Evolutionary conservation across 2,113 vertebrate species (phyloP), one percentile per base, ranked within the genome.

Genomic region (Elephantulus edwardii): DNA sequence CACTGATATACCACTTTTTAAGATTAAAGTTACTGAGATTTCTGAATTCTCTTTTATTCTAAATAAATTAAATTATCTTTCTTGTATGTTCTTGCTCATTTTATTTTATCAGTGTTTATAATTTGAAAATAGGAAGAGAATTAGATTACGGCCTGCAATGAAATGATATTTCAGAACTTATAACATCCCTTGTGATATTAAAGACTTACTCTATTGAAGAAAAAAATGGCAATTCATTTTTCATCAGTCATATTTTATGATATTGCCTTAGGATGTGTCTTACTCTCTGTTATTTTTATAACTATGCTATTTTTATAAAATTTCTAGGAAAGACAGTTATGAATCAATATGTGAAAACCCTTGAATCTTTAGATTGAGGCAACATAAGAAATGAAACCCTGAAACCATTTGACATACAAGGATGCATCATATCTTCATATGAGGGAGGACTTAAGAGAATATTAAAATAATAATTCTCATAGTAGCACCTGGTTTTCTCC

Each of bases 81-180:
- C 82, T 91, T 96, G 68, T 90, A 88, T 22, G 83, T 42, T 85
- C 46, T 70, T 88, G 76, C n/a, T 93, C 80, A 87, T 94, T 93
- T 93, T 93, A 86, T 96, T 95, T 94, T 62, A 87, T 93, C 83
- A 86, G 40, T 90, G 86, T 88, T 78, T 92, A 54, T 92, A 93
- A 95, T 95, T 90, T 95, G 93, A 92, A 94, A 96, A 94, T 71
- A 89, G 81, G 83, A 91, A 94, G 38, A 30, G 93, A 93, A 96
- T 95, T 93, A 84, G 88, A 95, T 96, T 96, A 95, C 20, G 81
- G 48, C 64, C 28, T 56, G 26, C 76, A 81, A 92, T 72, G 68
- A 86, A 60, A 93, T 86, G 82, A 76, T 91, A 66, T 93, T 95
- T 86, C 10, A 40, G 66, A 68, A 68, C 92, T 92, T 52, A 58